A percentile compares a stretch with the other conserved stretches of the same genome.
These are phyloP conservation scores for Schizopygopsis pylzovi DNA, from an alignment of 2,797 vertebrate species.

Conservation along the genomic window DNA sequence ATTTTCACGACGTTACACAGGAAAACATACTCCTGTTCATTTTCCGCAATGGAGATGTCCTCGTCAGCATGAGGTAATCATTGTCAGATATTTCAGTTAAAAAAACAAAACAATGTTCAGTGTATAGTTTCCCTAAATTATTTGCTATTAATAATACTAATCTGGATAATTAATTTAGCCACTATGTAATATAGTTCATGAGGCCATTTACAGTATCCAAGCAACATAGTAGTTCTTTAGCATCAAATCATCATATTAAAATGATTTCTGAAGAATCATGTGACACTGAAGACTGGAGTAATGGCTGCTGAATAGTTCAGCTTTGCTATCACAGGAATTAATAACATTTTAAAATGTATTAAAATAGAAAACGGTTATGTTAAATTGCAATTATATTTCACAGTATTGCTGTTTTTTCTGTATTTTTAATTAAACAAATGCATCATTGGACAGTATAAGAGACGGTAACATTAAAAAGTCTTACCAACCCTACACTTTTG, in stretches of 20 bases:
- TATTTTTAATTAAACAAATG: constrained; percentile 8
- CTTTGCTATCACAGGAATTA: neutral
- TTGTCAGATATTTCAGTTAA: neutral
- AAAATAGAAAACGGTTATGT: neutral
- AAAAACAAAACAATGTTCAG: neutral
- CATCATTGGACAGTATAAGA: neutral
- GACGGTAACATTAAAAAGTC: neutral
- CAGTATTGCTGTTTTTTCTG: neutral
- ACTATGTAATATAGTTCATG: neutral
- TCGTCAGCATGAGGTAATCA: constrained; percentile 94
- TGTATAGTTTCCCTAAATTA: neutral
- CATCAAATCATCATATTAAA: neutral
- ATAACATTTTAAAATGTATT: neutral
- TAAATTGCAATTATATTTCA: neutral
- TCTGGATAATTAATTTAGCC: neutral
- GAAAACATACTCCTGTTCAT: constrained; percentile 98
- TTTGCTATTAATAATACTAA: neutral
- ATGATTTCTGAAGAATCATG: neutral
- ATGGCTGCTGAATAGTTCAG: neutral
- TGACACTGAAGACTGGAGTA: neutral
- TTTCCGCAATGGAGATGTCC: constrained; percentile 93
- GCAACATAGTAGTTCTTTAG: neutral
- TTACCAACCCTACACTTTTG: neutral
- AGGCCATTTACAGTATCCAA: neutral
- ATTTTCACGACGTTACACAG: constrained; percentile 97